Evolutionary conservation across 2,113 vertebrate genomes (phyloP).

Genomic region (Cacatua alba): DNA sequence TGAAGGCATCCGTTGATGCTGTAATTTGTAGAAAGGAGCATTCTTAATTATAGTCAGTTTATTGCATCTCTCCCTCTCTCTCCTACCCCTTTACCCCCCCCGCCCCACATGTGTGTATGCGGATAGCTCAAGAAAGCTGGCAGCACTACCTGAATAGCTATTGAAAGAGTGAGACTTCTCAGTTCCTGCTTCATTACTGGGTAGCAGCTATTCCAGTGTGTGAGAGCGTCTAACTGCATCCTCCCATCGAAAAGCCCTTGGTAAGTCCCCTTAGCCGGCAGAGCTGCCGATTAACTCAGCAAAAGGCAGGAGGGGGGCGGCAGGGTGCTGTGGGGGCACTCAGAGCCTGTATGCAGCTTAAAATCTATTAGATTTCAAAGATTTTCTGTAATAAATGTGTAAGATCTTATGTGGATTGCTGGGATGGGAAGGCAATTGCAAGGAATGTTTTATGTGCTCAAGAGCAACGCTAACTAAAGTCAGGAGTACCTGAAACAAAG

Average conservation of each 20-base stretch:
- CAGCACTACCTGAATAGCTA: conserved; percentile 30
- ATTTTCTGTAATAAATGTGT: neutral
- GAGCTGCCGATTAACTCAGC: neutral
- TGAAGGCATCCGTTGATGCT: neutral
- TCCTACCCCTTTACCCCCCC: too few relatives aligned
- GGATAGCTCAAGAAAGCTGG: conserved; percentile 6
- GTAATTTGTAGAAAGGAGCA: conserved; percentile 10
- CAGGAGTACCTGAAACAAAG: conserved; percentile 6
- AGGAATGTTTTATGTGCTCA: conserved; percentile 5
- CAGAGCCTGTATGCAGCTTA: neutral
- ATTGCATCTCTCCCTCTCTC: neutral
- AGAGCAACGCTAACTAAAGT: neutral
- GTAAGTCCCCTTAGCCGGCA: neutral
- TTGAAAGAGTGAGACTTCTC: conserved; percentile 27
- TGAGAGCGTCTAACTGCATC: neutral
- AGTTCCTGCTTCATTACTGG: neutral
- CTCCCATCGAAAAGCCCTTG: conserved; percentile 2
- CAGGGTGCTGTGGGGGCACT: neutral
- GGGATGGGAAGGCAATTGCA: neutral
- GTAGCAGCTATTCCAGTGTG: conserved; percentile 2
- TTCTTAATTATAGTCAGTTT: conserved; percentile 23
- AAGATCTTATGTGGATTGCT: neutral
- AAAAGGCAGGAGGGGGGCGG: neutral
- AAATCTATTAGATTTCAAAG: neutral
- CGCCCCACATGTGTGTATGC: neutral